Evolutionary conservation across 2,113 vertebrate species (phyloP), one percentile per base, ranked within the genome.

Genomic region (Theropithecus gelada): DNA sequence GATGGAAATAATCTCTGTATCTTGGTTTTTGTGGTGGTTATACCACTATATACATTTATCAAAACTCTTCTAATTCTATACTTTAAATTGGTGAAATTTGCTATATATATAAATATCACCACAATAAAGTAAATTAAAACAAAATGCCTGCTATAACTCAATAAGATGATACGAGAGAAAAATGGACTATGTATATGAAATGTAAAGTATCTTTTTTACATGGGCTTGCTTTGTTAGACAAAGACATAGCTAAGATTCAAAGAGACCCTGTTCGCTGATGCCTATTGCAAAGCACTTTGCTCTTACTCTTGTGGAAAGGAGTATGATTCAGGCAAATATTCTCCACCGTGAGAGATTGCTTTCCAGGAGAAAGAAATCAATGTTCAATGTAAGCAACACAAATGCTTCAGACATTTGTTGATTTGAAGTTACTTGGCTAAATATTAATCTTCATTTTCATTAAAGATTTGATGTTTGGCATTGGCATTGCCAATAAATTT

Each of bases 371-470:
- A 90, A 95, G 64, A 97, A 97, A 98, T 97, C 95, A 94, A 91
- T 97, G 90, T 64, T 94, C 94, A 96, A 89, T 96, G 94, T 82
- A 96, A 64, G 95, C 95, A 92, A 96, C 94, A 96, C 76, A 94
- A 97, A 94, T 79, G 68, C 94, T 97, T 97, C 91, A 96, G 88
- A 94, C 82, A 80, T 95, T 93, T 95, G 95, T 96, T 98, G 95
- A 96, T 97, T 91, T 97, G 96, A 96, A 85, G 94, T 97, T 94
- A 94, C 94, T 87, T 96, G 82, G 61, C 78, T 82, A 97, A 97
- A 98, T 96, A 97, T 96, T 94, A 97, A 96, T 97, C 97, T 97
- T 97, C 90, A 97, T 98, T 97, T 98, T 97, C 95, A 95, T 96
- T 94, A 97, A 98, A 97, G 94, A 73, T 94, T 87, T 97, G 97